Base-by-base conservation (phyloP, 2,888 invertebrate species). In the Diadegma fenestrale region DNA sequence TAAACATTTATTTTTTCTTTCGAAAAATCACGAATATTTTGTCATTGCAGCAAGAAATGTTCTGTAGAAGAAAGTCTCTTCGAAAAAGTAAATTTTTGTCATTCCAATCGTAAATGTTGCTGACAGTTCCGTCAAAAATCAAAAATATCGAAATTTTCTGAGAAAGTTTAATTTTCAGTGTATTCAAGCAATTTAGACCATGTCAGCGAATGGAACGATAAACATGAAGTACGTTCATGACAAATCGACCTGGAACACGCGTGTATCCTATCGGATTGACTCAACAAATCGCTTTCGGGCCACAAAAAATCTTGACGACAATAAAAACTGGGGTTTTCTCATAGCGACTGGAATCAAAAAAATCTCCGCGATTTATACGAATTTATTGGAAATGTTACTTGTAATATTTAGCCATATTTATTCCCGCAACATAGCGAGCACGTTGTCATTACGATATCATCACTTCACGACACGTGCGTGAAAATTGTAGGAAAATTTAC, bases 191-290 rank as follows among this genome's bases (percentile, higher is more conserved):
- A 58, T 58, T 58, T 5, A 5, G 26, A 3, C 5, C 5, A 14
- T 22, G 4, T 58, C 19, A 7, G 12, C 26, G 22, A 10, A 54
- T 22, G 22, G 8, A 22, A 22, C n/a, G 2, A 54, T 6, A 22
- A 26, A 26, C 26, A 58, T 14, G 58, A 26, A 58, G 22, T 26
- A 58, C 26, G 14, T 26, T 58, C 0, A 14, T 58, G 26, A 58
- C 19, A 4, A 7, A 51, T 80, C 58, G 54, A 37, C 22, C 51
- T 7, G 22, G 10, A 45, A 75, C 75, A 75, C 83, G 83, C 79
- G 71, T 77, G 71, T 82, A 71, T 78, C 0, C 63, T 37, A 19
- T 61, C 10, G 66, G 30, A n/a, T 63, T 17, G 45, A 30, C 41
- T 10, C 30, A 33, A 19, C 41, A 30, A 69, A 33, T 33, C 63